These are phyloP conservation scores for Drosophila setifemur DNA, from an alignment of 1,140 invertebrate genomes.

Conservation along the genomic window DNA sequence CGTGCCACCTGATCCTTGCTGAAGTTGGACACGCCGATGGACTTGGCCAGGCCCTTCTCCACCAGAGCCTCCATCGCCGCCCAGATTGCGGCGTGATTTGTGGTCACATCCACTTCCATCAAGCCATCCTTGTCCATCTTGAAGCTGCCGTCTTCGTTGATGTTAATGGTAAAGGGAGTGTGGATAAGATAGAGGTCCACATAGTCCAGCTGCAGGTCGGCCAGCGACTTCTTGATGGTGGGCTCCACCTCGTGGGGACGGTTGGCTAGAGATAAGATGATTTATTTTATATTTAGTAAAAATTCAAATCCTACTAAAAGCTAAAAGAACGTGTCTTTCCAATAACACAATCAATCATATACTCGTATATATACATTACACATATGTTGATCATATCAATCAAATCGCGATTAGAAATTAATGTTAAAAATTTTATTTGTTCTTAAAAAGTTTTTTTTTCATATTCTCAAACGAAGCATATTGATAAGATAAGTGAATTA, in stretches of 20 bases:
- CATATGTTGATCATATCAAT: too few relatives aligned
- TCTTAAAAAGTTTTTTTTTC: not conserved
- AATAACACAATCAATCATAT: too few relatives aligned
- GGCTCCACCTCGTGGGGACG: slow-evolving; percentile 88
- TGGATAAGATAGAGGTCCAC: slow-evolving; percentile 94
- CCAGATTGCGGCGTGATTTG: slow-evolving; percentile 89
- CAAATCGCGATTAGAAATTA: too few relatives aligned
- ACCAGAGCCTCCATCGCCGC: slow-evolving; percentile 91
- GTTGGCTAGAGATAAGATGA: slow-evolving; percentile 82
- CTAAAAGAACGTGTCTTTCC: too few relatives aligned
- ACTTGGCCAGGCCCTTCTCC: slow-evolving; percentile 85
- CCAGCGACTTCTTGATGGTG: slow-evolving; percentile 88
- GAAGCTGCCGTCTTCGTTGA: slow-evolving; percentile 82
- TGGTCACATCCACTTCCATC: slow-evolving; percentile 86
- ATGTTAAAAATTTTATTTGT: too few relatives aligned
- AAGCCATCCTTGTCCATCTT: slow-evolving; percentile 84
- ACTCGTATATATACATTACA: too few relatives aligned
- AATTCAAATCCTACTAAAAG: too few relatives aligned
- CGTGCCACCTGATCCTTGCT: slow-evolving; percentile 87
- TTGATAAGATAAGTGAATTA: too few relatives aligned
- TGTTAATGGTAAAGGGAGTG: slow-evolving; percentile 86
- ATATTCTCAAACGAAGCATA: too few relatives aligned
- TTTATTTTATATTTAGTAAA: too few relatives aligned
- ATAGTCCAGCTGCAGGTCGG: slow-evolving; percentile 89
- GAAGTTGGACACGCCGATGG: slow-evolving; percentile 92